These are phyloP conservation scores for Labroides dimidiatus DNA, from an alignment of 2,797 vertebrate species.

Conservation along the genomic window DNA sequence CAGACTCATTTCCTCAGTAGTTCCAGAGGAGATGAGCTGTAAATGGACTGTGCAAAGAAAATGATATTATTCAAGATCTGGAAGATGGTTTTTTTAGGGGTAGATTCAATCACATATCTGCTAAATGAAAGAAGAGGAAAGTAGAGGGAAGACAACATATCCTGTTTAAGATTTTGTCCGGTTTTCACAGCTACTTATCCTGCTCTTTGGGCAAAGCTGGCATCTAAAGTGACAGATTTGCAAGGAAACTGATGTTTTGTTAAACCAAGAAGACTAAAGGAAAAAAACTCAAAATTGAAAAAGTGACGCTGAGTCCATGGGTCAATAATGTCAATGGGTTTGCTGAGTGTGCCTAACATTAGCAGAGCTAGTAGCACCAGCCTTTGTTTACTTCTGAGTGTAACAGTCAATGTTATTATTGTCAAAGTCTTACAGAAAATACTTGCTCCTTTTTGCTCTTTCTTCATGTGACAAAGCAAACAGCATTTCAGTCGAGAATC, in stretches of 20 bases:
- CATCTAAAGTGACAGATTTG: neutral
- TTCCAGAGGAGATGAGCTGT: conserved; percentile 31
- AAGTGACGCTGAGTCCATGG: too few relatives aligned
- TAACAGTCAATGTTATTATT: neutral
- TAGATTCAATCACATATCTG: neutral
- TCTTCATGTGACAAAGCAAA: neutral
- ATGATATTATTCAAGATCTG: neutral
- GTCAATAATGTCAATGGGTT: too few relatives aligned
- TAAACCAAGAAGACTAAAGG: too few relatives aligned
- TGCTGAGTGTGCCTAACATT: too few relatives aligned
- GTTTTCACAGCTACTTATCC: neutral
- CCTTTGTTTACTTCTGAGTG: neutral
- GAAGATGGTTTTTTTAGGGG: conserved; percentile 3
- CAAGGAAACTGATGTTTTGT: too few relatives aligned
- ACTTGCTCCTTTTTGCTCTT: neutral
- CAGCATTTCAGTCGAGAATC: neutral
- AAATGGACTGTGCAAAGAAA: conserved; percentile 22
- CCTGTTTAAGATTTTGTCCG: conserved; percentile 2
- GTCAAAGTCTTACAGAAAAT: neutral
- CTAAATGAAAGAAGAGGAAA: neutral
- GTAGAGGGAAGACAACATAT: too few relatives aligned
- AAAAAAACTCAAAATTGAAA: too few relatives aligned
- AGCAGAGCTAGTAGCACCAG: too few relatives aligned
- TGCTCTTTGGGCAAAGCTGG: neutral
- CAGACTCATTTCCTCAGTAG: conserved; percentile 26